phyloP scores from a whole-genome alignment of 2,113 vertebrate genomes.

The Numida meleagris region DNA sequence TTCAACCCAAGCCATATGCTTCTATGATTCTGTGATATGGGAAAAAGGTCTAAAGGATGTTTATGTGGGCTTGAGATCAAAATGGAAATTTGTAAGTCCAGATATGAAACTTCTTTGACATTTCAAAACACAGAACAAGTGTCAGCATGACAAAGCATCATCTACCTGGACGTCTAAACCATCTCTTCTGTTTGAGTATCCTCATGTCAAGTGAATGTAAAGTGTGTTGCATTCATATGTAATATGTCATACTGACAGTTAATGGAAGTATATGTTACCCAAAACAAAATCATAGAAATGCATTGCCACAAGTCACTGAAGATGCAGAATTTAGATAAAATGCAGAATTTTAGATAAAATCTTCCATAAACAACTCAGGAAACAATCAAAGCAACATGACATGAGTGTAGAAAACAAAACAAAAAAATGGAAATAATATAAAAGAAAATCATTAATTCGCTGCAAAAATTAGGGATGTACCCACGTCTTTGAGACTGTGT shows the following conservation, averaged over 20 bases:
- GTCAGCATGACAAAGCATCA: background rate
- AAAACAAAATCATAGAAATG: background rate
- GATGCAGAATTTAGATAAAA: too few species aligned
- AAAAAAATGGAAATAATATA: background rate
- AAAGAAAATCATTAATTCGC: background rate
- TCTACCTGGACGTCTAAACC: background rate
- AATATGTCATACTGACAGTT: background rate
- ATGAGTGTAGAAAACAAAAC: background rate
- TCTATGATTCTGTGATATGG: background rate
- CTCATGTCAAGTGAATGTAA: background rate
- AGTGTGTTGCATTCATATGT: background rate
- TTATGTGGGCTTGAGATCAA: background rate
- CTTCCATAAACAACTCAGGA: background rate
- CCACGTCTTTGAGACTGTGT: background rate
- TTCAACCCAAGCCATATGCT: background rate
- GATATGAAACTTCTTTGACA: background rate
- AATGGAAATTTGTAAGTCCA: background rate
- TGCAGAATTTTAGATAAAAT: background rate
- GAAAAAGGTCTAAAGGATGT: background rate
- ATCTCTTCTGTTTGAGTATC: background rate
- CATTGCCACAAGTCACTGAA: background rate
- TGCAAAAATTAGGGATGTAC: background rate
- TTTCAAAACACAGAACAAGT: background rate
- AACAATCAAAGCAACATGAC: background rate
- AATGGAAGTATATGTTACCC: background rate